Base-by-base conservation (phyloP, 2,888 invertebrate genomes). In the Perizoma affinitatum region DNA sequence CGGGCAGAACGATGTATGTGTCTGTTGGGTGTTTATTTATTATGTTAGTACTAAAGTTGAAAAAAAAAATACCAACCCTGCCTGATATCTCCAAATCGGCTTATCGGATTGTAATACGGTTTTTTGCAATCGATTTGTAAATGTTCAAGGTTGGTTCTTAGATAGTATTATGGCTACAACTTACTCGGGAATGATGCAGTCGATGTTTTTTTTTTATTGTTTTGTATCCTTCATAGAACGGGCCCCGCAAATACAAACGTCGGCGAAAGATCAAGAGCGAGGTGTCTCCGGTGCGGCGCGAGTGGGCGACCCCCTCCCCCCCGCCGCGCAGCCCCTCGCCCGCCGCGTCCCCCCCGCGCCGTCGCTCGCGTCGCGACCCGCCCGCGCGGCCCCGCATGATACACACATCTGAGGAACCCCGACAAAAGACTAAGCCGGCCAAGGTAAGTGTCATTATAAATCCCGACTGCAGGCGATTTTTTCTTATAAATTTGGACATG, bases 171-270 rank as follows among this genome's bases (percentile, higher is more conserved):
- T 22, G 1, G 22, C 22, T 22, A 2, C 22, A 22, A 22, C 1
- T 22, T 22, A 22, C 22, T 22, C 1, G 22, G 22, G 22, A 3
- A 22, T 22, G 22, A 1, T 22, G 22, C 22, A 22, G 3, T 22
- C 22, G 22, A 22, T 22, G 3, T 22, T 22, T 22, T 2, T 22
- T 43, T n/a, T 10, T 10, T 41, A 43, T 38, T 36, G 22, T 73
- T 69, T 5, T 43, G n/a, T 44, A 10, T 38, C 9, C 8, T 59
- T 5, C 11, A 6, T 73, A 96, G 93, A 94, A 94, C 47, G 96
- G 95, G 0, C 96, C 96, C 0, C 92, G 97, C 2, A 97, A 97
- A 76, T 97, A 97, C 82, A 97, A 96, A 80, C 93, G 96, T 0
- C 93, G 97, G 55, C 94, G 96, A 70, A 96, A 96, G 85, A 76